These are phyloP conservation scores for Andrena bucephala DNA, from an alignment of 2,888 invertebrate species.

Conservation along the genomic window DNA sequence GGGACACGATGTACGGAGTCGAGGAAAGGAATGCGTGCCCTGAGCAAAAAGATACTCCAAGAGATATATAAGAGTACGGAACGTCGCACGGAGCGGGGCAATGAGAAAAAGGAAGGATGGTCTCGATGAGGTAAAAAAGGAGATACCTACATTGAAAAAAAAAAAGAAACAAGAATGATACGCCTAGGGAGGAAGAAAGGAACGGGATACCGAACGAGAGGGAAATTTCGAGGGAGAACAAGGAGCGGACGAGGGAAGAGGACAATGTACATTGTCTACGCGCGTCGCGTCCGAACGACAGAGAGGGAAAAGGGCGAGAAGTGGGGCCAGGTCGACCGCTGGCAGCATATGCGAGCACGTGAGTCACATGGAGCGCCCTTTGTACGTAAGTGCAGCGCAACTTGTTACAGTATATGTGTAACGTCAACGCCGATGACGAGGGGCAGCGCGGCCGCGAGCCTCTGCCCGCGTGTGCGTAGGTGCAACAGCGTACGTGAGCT, in stretches of 20 bases:
- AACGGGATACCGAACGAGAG: not conserved
- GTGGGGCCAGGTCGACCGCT: constrained; percentile 43
- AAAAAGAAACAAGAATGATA: not conserved
- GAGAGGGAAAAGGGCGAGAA: constrained; percentile 23
- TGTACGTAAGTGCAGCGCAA: constrained; percentile 77
- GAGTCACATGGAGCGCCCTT: constrained; percentile 79
- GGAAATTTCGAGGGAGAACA: constrained; percentile 21
- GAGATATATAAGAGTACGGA: constrained; percentile 10
- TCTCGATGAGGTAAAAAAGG: constrained; percentile 2
- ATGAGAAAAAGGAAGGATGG: not conserved
- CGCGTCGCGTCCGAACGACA: constrained; percentile 25
- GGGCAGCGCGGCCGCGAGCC: constrained; percentile 8
- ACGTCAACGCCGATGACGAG: constrained; percentile 52
- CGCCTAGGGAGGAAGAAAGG: not conserved
- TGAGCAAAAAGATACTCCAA: not conserved
- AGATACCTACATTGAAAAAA: not conserved
- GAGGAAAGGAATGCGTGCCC: constrained; percentile 21
- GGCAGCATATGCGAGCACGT: constrained; percentile 75
- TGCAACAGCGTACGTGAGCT: constrained; percentile 56
- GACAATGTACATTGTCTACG: constrained; percentile 35
- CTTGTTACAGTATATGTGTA: constrained; percentile 74
- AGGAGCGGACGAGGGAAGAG: not conserved
- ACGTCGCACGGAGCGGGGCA: not conserved
- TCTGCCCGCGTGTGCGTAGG: constrained; percentile 15
- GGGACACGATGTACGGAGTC: not conserved